A percentile compares a stretch with the other conserved stretches of the same genome.
phyloP scores from a whole-genome alignment of 92 coral and sea anemone species.

The Phymanthus crucifer region DNA sequence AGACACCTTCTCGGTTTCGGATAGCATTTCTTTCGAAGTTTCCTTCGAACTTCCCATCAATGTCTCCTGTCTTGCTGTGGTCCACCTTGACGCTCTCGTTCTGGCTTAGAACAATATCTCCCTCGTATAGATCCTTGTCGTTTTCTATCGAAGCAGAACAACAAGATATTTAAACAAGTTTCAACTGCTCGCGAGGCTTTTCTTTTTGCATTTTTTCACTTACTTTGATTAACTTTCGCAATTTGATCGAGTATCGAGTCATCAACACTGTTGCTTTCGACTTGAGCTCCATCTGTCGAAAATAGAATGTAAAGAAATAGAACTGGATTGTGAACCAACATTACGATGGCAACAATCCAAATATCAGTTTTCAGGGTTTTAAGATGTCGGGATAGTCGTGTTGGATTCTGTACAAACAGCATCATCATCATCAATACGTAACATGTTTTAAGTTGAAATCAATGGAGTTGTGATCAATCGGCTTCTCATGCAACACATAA shows the following conservation, averaged over 20 bases:
- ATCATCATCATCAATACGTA: too few species aligned
- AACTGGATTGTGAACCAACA: too few species aligned
- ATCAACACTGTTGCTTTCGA: not conserved
- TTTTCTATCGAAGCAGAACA: conserved; percentile 22
- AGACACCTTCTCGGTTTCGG: conserved; percentile 58
- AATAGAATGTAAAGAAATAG: not conserved
- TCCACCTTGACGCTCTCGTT: conserved; percentile 34
- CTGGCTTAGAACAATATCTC: conserved; percentile 38
- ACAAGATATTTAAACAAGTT: not conserved
- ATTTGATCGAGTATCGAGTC: not conserved
- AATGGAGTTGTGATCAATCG: too few species aligned
- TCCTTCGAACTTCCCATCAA: conserved; percentile 32
- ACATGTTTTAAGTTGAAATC: too few species aligned
- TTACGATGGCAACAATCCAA: too few species aligned
- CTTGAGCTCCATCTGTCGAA: not conserved
- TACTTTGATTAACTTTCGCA: not conserved
- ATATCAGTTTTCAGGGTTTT: too few species aligned
- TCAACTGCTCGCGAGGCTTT: not conserved
- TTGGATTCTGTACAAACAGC: too few species aligned
- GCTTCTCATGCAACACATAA: too few species aligned
- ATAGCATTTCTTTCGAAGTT: conserved; percentile 68
- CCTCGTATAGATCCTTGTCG: conserved; percentile 40
- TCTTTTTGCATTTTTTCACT: not conserved
- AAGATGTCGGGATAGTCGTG: too few species aligned
- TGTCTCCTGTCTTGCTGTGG: conserved; percentile 38